Base-by-base conservation (phyloP, 2,113 vertebrate species). In the Patagioenas fasciata region DNA sequence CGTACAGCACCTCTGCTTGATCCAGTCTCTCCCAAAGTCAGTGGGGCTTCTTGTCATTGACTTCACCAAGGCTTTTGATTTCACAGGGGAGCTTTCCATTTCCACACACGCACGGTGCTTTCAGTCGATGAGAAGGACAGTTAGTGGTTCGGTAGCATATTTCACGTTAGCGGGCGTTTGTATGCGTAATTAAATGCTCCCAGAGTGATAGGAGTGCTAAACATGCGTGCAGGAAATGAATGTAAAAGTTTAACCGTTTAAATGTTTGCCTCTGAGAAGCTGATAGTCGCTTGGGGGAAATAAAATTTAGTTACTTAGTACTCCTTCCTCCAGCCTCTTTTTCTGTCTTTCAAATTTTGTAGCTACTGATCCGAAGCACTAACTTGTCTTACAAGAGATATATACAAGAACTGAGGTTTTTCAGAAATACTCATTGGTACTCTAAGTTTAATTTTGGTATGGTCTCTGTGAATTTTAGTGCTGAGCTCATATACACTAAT, bases 201-300 rank as follows among this genome's bases (percentile, higher is more conserved):
- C 44, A 20, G 69, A 84, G 73, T 66, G 57, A 47, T n/a, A 47
- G 58, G 65, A 64, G 71, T 95, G 47, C 69, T 91, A 71, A 93
- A 81, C 40, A 57, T 15, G 50, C 12, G 1, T 64, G 56, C 29
- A 85, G n/a, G 67, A 77, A 85, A 92, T 91, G 36, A 74, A 89
- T 47, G 66, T 69, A 77, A 89, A 92, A 73, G 50, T 95, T 95
- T 40, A 82, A 50, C 57, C 0, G 0, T 81, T 75, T 61, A 83
- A 88, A 31, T 78, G 58, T 80, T 92, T 89, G 51, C 65, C 84
- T 51, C 91, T 87, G 82, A 73, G 80, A 86, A 92, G 66, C 66
- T 48, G 66, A 42, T 31, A 80, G 23, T 51, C 69, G 29, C 69
- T 44, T 72, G 38, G 51, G 92, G 54, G 51, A 88, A 89, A 73